Evolutionary conservation across 1,140 invertebrate genomes (phyloP), one percentile per base, ranked within the genome.

Genomic region (Scaptodrosophila lebanonensis): DNA sequence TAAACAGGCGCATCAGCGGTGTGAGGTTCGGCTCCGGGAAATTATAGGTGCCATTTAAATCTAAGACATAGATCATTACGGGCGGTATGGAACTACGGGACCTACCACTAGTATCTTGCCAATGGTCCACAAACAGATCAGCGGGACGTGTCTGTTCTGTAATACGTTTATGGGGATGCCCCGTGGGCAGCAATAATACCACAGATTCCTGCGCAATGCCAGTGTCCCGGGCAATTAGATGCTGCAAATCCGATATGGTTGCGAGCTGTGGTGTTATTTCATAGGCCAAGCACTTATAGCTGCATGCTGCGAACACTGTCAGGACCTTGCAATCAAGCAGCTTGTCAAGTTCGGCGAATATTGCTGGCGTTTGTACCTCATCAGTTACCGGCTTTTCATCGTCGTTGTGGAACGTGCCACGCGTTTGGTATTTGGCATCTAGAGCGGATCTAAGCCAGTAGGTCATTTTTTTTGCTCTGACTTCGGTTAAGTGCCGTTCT

Each of bases 401-500:
- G 30, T 30, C 32, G 12, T 3, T 11, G 13, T 38, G 4, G 22
- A 25, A 49, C 91, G 12, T 91, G 67, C 94, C 88, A 43, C 91
- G 88, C 50, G 89, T 90, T 12, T 53, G 52, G 7, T 91, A 91
- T 83, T 95, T 89, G 88, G 90, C 93, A 71, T 94, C 90, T 17
- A 96, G 87, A 45, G 92, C 90, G 8, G 91, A 66, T 51, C 87
- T 87, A 8, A 96, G 87, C 93, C 93, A 95, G 27, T 90, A 79
- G 70, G 93, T 91, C 33, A 95, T 85, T 45, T 90, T 83, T n/a
- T 68, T 56, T 72, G 90, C 89, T 49, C 89, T 88, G 25, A 87
- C 88, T 45, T 73, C 69, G 16, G 89, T 91, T 54, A 94, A 89
- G 69, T 90, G 88, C 79, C 91, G 91, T 72, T 91, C 89, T 33